Base-by-base conservation (phyloP, 2,888 invertebrate species). In the Agonopterix arenella region DNA sequence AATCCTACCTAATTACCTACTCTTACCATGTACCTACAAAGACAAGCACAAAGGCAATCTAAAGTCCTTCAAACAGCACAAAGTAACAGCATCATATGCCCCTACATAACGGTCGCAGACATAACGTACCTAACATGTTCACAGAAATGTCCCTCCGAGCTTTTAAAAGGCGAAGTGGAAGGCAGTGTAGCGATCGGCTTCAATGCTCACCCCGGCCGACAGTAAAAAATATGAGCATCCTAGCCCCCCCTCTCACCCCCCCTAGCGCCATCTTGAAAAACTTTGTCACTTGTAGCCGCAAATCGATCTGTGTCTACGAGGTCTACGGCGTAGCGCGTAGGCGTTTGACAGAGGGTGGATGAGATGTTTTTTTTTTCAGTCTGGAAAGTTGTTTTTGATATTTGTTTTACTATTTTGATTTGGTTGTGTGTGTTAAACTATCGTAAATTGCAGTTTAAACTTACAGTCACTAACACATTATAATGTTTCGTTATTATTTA, bases 141-240 rank as follows among this genome's bases (percentile, higher is more conserved):
- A 78, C 70, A 70, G 76, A 70, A 76, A 73, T 73, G 76, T 76
- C 80, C 78, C 78, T 79, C 74, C 70, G 75, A 78, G 82, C 81
- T 85, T 85, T 88, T 88, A 84, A 86, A 82, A 80, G 85, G 82
- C 79, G 80, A 75, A 79, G 88, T 89, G 88, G 88, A 88, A 86
- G 88, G 84, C 71, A 76, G 61, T 89, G 89, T 89, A 68, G 80
- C 88, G 89, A 88, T 89, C 83, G 81, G 88, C 89, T 88, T 69
- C 78, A 79, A 69, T 88, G 88, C 88, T 85, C 89, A 88, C 84
- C 89, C 89, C 80, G 79, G 73, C 62, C 81, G 88, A 89, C 88
- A 86, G 86, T 86, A 88, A 89, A 88, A 89, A 88, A 89, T 89
- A 85, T 88, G 86, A 85, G 83, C 82, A 85, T 85, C 85, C 77